Percentiles rank a stretch among this genome's conserved stretches.
Evolutionary conservation across 2,797 vertebrate genomes (phyloP).

Genomic region (Enteromius paludinosus): DNA sequence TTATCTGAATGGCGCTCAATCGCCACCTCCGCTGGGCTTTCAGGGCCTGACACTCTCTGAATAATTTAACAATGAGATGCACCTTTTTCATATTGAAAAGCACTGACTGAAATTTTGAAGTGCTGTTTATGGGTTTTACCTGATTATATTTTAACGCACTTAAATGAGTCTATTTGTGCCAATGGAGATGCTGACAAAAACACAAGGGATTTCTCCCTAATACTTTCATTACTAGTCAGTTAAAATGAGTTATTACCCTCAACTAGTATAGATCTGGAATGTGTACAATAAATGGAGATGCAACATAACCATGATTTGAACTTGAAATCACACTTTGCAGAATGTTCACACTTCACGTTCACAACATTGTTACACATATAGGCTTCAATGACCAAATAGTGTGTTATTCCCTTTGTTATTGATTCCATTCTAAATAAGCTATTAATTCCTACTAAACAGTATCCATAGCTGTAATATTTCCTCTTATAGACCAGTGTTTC

Average conservation of each 20-base stretch:
- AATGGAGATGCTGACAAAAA: background rate
- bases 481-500: background rate
- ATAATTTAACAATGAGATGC: constrained; percentile 56
- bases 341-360: background rate
- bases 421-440: background rate
- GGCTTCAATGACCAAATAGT: background rate
- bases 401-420: background rate
- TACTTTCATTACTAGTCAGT: background rate
- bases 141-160: background rate
- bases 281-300: background rate
- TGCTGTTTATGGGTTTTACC: constrained; percentile 1
- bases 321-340: background rate
- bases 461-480: background rate
- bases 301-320: background rate
- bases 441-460: background rate
- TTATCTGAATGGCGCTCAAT: constrained; percentile 32
- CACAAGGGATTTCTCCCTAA: background rate
- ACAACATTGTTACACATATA: background rate
- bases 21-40: constrained; percentile 44
- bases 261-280: background rate
- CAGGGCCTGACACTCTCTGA: constrained; percentile 31
- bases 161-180: background rate
- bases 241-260: background rate
- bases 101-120: constrained; percentile 38
- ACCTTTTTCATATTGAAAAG: constrained; percentile 38